Percentiles rank a stretch among this genome's conserved stretches.
These are phyloP conservation scores for Bilobella aurantiaca DNA, from an alignment of 1,140 invertebrate species.

Conservation along the genomic window DNA sequence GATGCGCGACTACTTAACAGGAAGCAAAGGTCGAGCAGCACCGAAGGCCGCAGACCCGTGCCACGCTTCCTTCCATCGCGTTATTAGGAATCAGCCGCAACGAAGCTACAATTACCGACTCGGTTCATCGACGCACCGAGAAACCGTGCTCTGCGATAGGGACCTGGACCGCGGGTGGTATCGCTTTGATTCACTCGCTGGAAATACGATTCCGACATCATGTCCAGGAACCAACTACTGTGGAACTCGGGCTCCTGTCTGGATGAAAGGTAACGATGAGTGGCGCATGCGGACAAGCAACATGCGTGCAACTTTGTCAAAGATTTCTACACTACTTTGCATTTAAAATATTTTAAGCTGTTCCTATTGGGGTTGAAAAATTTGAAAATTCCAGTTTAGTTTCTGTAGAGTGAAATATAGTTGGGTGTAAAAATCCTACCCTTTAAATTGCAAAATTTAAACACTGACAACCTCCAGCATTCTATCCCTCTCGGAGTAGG, in stretches of 20 bases:
- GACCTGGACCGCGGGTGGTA: slow-evolving; percentile 34
- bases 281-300: not conserved
- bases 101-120: slow-evolving; percentile 35
- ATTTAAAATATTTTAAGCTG: no score
- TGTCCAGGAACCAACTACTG: slow-evolving; percentile 35
- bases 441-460: no score
- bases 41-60: slow-evolving; percentile 27
- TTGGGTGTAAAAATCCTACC: no score
- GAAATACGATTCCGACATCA: slow-evolving; percentile 34
- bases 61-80: slow-evolving; percentile 27
- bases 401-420: no score
- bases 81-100: slow-evolving; percentile 29
- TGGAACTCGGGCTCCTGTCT: slow-evolving; percentile 34
- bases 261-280: slow-evolving; percentile 36
- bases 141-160: slow-evolving; percentile 33
- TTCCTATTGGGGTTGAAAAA: no score
- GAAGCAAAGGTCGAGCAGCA: not conserved
- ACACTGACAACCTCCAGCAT: no score
- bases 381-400: no score
- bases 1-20: not conserved
- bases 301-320: slow-evolving; percentile 6
- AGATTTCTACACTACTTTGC: slow-evolving; percentile 1
- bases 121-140: slow-evolving; percentile 22
- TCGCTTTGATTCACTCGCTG: slow-evolving; percentile 32
- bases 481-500: no score